A percentile compares a stretch with the other conserved stretches of the same genome.
Evolutionary conservation across 2,888 invertebrate genomes (phyloP).

Genomic region (Morpho helenor): DNA sequence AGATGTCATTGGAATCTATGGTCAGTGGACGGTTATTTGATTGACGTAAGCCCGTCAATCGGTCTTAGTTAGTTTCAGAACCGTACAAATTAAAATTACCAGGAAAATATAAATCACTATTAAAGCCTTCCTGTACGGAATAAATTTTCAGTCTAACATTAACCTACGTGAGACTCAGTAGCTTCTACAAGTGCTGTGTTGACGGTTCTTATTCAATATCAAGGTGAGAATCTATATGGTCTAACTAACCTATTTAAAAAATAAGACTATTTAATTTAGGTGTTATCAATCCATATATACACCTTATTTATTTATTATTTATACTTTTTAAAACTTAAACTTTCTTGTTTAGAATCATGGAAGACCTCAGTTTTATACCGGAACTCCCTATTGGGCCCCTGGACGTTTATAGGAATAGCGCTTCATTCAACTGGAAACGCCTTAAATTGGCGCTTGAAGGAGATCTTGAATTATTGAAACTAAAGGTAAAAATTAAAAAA

Average conservation of each 20-base stretch:
- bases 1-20: background rate
- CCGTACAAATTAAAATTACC: slow-evolving; percentile 6
- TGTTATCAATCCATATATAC: background rate
- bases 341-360: slow-evolving; percentile 46
- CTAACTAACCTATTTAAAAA: slow-evolving; percentile 11
- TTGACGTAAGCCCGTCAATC: slow-evolving; percentile 12
- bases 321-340: background rate
- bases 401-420: slow-evolving; percentile 86
- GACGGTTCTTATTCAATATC: slow-evolving; percentile 23
- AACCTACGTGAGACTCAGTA: slow-evolving; percentile 23
- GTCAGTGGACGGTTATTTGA: slow-evolving; percentile 17
- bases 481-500: slow-evolving; percentile 81
- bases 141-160: slow-evolving; percentile 28
- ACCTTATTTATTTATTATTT: background rate
- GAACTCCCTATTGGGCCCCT: slow-evolving; percentile 88
- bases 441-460: slow-evolving; percentile 90
- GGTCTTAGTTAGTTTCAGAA: background rate
- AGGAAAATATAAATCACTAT: slow-evolving; percentile 28
- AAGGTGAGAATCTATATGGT: slow-evolving; percentile 27
- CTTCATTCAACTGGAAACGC: slow-evolving; percentile 92
- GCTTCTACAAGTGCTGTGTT: slow-evolving; percentile 17
- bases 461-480: slow-evolving; percentile 82
- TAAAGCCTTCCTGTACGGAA: slow-evolving; percentile 25
- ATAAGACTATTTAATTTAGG: slow-evolving; percentile 1
- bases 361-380: slow-evolving; percentile 81